Conservation (phyloP, 2,888 invertebrate genomes). For the Drosophila mulleri region DNA sequence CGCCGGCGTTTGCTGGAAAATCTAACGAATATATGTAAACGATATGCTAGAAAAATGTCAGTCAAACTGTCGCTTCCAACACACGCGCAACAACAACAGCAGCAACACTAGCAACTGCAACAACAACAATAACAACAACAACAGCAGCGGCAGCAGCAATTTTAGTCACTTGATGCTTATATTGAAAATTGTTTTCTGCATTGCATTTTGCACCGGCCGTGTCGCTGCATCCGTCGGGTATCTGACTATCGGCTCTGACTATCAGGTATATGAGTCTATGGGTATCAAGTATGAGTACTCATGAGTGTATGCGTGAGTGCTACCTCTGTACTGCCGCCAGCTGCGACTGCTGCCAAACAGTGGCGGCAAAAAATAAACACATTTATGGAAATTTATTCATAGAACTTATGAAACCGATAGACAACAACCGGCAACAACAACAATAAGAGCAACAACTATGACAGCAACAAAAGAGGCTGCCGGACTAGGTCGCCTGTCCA, state of each 20-base stretch:
- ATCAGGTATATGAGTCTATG: slow-evolving; percentile 31
- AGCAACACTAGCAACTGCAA: slow-evolving; percentile 66
- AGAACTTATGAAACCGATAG: slow-evolving; percentile 83
- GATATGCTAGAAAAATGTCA: slow-evolving; percentile 84
- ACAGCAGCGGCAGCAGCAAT: slow-evolving; percentile 43
- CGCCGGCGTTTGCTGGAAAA: slow-evolving; percentile 61
- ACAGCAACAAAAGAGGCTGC: slow-evolving; percentile 72
- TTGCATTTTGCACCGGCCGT: slow-evolving; percentile 64
- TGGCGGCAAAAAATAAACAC: slow-evolving; percentile 74
- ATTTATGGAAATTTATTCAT: slow-evolving; percentile 85
- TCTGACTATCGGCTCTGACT: slow-evolving; percentile 18
- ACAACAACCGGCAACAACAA: slow-evolving; percentile 53
- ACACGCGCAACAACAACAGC: slow-evolving; percentile 75
- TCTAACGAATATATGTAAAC: slow-evolving; percentile 80
- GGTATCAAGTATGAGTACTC: slow-evolving; percentile 36
- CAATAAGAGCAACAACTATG: slow-evolving; percentile 39
- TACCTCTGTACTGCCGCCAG: slow-evolving; percentile 71
- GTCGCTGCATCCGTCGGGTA: slow-evolving; percentile 69
- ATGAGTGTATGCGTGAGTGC: slow-evolving; percentile 43
- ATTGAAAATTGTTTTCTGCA: slow-evolving; percentile 81
- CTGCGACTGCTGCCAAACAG: slow-evolving; percentile 63
- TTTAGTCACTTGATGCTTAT: slow-evolving; percentile 82
- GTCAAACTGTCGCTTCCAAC: slow-evolving; percentile 84
- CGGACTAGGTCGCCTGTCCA: slow-evolving; percentile 73
- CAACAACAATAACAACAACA: slow-evolving; percentile 27